phyloP scores from a whole-genome alignment of 2,113 vertebrate genomes.

The Uropsilus gracilis region DNA sequence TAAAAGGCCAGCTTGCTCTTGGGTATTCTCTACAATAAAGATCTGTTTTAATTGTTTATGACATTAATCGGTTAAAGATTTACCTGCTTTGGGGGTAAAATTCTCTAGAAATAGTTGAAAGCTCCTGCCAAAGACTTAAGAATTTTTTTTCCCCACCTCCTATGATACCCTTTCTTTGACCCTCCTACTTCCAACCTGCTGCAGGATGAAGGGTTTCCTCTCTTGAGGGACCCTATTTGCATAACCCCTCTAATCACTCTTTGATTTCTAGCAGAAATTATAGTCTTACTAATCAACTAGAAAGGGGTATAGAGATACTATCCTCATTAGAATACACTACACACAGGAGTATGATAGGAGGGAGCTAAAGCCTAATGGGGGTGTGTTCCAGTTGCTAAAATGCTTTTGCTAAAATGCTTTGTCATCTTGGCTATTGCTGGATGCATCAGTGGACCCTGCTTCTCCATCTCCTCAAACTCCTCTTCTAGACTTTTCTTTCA shows the following conservation, averaged over 20 bases:
- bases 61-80: slow-evolving; percentile 77
- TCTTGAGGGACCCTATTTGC: neutral
- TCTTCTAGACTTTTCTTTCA: neutral
- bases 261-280: slow-evolving; percentile 4
- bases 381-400: neutral
- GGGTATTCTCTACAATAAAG: slow-evolving; percentile 49
- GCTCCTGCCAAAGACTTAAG: slow-evolving; percentile 48
- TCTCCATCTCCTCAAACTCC: neutral
- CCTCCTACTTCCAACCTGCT: neutral
- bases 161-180: neutral
- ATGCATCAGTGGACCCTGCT: neutral
- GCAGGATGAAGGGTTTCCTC: neutral
- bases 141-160: neutral
- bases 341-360: neutral
- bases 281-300: neutral
- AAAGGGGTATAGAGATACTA: neutral
- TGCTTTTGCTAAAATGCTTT: neutral
- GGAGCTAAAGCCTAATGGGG: neutral
- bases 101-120: slow-evolving; percentile 74
- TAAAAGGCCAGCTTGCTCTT: slow-evolving; percentile 53
- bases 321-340: neutral
- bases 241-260: neutral
- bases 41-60: slow-evolving; percentile 70
- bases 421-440: neutral
- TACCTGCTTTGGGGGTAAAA: slow-evolving; percentile 70